phyloP scores from a whole-genome alignment of 2,797 vertebrate genomes.

The Aphelocoma californica region DNA sequence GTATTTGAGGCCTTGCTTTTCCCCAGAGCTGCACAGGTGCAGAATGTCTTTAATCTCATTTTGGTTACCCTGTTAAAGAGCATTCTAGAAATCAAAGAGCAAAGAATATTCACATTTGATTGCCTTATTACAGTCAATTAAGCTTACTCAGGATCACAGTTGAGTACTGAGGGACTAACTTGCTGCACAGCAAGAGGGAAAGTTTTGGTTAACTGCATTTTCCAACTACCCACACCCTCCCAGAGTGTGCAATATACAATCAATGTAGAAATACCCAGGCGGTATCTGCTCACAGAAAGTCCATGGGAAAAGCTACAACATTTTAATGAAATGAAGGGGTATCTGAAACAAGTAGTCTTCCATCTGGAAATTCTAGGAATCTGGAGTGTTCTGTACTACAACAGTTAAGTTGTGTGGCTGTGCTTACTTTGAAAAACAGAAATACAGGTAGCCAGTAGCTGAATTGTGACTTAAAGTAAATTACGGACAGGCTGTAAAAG shows the following conservation, averaged over 20 bases:
- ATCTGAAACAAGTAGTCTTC: not conserved
- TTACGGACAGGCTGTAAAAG: not conserved
- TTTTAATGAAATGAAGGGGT: not conserved
- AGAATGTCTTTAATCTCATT: not conserved
- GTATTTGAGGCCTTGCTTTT: not conserved
- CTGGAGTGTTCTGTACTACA: not conserved
- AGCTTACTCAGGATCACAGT: not conserved
- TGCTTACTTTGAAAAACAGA: constrained; percentile 2
- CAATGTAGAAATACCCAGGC: not conserved
- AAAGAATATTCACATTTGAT: not conserved
- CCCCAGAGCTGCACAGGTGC: not conserved
- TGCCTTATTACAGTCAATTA: not conserved
- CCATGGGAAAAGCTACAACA: not conserved
- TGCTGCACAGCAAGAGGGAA: not conserved
- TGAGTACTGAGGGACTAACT: not conserved
- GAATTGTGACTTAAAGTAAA: not conserved
- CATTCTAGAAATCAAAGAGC: not conserved
- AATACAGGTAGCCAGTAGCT: not conserved
- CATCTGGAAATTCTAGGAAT: not conserved
- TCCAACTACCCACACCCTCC: not conserved
- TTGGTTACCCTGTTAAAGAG: not conserved
- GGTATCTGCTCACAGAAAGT: not conserved
- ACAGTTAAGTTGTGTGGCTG: not conserved
- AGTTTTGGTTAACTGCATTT: not conserved
- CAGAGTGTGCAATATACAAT: not conserved